Percentiles rank a stretch among this genome's conserved stretches.
phyloP scores from a whole-genome alignment of 1,140 invertebrate species.

The Drosophila santomea region DNA sequence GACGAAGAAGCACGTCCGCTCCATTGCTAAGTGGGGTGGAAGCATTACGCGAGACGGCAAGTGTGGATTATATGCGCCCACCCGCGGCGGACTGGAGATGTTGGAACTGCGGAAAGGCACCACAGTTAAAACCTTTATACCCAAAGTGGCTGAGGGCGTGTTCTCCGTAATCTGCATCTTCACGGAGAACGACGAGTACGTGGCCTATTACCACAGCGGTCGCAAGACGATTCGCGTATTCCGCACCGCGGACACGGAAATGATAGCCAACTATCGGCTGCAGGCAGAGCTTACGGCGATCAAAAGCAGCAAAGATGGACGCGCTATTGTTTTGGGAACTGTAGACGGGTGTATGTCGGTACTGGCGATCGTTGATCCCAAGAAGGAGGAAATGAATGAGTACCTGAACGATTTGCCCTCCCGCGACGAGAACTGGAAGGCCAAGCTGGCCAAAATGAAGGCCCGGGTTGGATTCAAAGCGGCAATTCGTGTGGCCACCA shows the following conservation, averaged over 20 bases:
- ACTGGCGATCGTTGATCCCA: constrained; percentile 95
- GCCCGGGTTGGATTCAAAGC: constrained; percentile 89
- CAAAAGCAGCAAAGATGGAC: constrained; percentile 92
- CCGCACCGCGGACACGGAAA: constrained; percentile 93
- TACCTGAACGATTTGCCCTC: constrained; percentile 90
- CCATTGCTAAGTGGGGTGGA: constrained; percentile 93
- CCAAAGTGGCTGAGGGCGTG: constrained; percentile 97
- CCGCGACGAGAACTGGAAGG: constrained; percentile 90
- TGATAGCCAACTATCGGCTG: constrained; percentile 96
- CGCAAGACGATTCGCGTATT: constrained; percentile 96
- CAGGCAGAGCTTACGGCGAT: constrained; percentile 96
- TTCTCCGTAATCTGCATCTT: constrained; percentile 98
- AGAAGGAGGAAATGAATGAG: constrained; percentile 87
- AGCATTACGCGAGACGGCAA: constrained; percentile 94
- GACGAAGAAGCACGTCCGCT: constrained; percentile 91
- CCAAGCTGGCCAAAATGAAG: constrained; percentile 88
- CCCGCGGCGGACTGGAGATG: constrained; percentile 95
- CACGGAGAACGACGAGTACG: constrained; percentile 96
- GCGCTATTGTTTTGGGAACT: constrained; percentile 93
- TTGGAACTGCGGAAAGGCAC: constrained; percentile 94
- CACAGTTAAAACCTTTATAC: constrained; percentile 93
- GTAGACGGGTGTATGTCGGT: constrained; percentile 97
- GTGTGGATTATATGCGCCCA: constrained; percentile 96
- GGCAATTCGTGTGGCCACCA: constrained; percentile 85
- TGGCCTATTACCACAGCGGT: constrained; percentile 96